Percentiles rank a stretch among this genome's conserved stretches.
Conservation (phyloP, 2,113 vertebrate genomes). For the Isichthys henryi region DNA sequence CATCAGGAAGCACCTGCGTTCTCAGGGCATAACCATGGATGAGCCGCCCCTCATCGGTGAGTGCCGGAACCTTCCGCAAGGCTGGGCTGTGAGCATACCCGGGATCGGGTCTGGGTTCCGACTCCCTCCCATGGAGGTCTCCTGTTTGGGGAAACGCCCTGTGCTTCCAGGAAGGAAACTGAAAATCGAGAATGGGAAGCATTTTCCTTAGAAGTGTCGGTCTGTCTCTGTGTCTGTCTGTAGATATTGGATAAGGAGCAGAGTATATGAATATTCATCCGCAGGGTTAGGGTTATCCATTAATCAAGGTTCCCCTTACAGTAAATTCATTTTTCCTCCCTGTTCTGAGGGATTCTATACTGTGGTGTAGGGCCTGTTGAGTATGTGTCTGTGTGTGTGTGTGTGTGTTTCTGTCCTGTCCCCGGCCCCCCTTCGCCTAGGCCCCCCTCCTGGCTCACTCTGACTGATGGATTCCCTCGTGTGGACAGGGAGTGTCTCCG, state of each 20-base stretch:
- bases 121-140: background rate
- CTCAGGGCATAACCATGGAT: slow-evolving; percentile 99
- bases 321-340: background rate
- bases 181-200: background rate
- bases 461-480: background rate
- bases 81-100: background rate
- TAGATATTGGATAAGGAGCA: background rate
- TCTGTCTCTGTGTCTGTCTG: background rate
- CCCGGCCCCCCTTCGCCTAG: background rate
- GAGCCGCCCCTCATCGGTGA: slow-evolving; percentile 97
- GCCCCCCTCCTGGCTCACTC: background rate
- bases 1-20: slow-evolving; percentile 99
- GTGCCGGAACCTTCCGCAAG: slow-evolving; percentile 21
- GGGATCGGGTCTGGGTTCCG: background rate
- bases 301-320: background rate
- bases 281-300: background rate
- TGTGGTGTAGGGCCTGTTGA: background rate
- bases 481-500: background rate
- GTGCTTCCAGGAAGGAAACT: background rate
- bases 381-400: background rate
- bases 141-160: background rate
- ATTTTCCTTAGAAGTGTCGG: background rate
- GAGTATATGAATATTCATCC: background rate
- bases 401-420: background rate
- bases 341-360: background rate